Evolutionary conservation across 2,113 vertebrate genomes (phyloP).

Genomic region (Aepyceros melampus): DNA sequence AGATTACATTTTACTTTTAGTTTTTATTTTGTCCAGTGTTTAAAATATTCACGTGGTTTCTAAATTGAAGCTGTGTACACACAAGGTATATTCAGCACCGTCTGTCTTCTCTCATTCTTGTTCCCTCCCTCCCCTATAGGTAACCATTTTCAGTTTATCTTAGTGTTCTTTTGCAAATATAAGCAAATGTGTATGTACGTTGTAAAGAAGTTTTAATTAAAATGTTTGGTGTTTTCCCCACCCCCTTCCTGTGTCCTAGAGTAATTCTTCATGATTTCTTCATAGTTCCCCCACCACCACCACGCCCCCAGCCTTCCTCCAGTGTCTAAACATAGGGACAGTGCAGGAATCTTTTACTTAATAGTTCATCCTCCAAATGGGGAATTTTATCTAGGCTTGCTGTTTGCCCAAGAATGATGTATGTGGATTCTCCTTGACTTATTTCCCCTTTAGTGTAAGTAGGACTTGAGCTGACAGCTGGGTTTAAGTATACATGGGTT

Average conservation of each 20-base stretch:
- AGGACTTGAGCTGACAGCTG: background rate
- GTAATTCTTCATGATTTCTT: background rate
- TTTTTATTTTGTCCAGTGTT: background rate
- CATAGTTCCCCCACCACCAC: background rate
- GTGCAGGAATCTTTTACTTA: background rate
- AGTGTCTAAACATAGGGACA: background rate
- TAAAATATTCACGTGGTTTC: background rate
- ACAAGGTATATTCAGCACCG: background rate
- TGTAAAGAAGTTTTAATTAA: background rate
- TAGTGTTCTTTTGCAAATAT: background rate
- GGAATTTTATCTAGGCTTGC: background rate
- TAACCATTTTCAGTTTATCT: background rate
- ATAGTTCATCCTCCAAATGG: background rate
- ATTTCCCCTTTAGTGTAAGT: background rate
- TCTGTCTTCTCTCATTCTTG: background rate
- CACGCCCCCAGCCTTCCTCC: fast-evolving
- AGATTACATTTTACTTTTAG: background rate
- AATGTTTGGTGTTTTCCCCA: background rate
- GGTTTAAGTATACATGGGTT: background rate
- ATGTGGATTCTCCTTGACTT: background rate
- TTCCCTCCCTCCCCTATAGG: background rate
- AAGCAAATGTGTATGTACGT: background rate
- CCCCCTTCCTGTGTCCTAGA: background rate
- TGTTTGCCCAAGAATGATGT: background rate
- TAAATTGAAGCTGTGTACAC: background rate